Percentiles rank a stretch among this genome's conserved stretches.
These are phyloP conservation scores for Leptodactylus fuscus DNA, from an alignment of 2,113 vertebrate species.

Conservation along the genomic window DNA sequence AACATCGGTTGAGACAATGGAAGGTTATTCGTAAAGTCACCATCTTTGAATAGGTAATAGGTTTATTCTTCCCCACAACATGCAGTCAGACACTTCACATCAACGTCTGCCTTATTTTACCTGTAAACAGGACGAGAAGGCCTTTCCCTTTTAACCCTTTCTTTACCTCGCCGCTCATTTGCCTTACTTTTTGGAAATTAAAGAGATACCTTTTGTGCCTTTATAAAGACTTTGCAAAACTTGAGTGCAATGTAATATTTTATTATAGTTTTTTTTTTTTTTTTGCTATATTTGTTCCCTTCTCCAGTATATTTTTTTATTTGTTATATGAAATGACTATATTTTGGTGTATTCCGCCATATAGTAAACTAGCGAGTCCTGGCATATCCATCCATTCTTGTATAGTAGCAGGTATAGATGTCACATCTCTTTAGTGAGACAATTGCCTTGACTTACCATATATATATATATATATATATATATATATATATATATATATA, in stretches of 20 bases:
- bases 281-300: not conserved
- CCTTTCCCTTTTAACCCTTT: not conserved
- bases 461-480: no score
- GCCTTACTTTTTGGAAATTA: not conserved
- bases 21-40: not conserved
- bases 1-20: no score
- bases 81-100: not conserved
- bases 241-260: slow-evolving; percentile 23
- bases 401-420: not conserved
- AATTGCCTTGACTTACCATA: no score
- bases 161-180: not conserved
- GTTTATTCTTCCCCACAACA: not conserved
- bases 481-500: no score
- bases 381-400: not conserved
- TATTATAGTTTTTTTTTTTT: not conserved
- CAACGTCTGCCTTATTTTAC: not conserved
- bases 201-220: slow-evolving; percentile 1
- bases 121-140: not conserved
- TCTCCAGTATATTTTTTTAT: slow-evolving; percentile 6
- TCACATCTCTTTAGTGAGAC: slow-evolving; percentile 3
- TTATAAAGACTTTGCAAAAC: slow-evolving; percentile 17
- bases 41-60: not conserved
- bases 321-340: slow-evolving; percentile 13
- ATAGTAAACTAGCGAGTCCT: not conserved
- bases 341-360: slow-evolving; percentile 24